Conservation (phyloP, 2,113 vertebrate genomes). For the Vimba vimba region DNA sequence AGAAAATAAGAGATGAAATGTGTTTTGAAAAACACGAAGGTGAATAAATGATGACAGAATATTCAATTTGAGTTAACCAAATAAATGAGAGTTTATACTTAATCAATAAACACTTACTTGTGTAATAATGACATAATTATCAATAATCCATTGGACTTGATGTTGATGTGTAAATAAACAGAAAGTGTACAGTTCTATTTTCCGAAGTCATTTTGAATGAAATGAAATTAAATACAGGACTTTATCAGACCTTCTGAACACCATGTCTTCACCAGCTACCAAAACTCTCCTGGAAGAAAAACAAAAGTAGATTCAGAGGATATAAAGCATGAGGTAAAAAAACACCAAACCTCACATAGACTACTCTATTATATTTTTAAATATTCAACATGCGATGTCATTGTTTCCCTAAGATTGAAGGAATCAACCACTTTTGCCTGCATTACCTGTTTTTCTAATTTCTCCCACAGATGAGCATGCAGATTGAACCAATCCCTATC, state of each 20-base stretch:
- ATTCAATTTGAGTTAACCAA: too few species aligned
- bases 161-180: not conserved
- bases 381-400: not conserved
- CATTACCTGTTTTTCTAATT: not conserved
- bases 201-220: not conserved
- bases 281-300: slow-evolving; percentile 62
- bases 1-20: not conserved
- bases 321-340: slow-evolving; percentile 69
- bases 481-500: not conserved
- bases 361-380: not conserved
- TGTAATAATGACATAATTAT: too few species aligned
- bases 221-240: not conserved
- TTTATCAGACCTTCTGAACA: not conserved
- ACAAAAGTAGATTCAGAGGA: slow-evolving; percentile 54
- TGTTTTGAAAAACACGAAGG: not conserved
- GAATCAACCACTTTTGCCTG: not conserved
- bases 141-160: not conserved
- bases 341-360: not conserved
- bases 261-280: slow-evolving; percentile 73
- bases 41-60: not conserved
- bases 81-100: not conserved
- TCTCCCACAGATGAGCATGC: slow-evolving; percentile 45
- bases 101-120: not conserved
- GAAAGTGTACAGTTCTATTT: not conserved
- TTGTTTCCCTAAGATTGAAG: not conserved